Conservation (phyloP, 2,888 invertebrate species). For the Phlogophora meticulosa region DNA sequence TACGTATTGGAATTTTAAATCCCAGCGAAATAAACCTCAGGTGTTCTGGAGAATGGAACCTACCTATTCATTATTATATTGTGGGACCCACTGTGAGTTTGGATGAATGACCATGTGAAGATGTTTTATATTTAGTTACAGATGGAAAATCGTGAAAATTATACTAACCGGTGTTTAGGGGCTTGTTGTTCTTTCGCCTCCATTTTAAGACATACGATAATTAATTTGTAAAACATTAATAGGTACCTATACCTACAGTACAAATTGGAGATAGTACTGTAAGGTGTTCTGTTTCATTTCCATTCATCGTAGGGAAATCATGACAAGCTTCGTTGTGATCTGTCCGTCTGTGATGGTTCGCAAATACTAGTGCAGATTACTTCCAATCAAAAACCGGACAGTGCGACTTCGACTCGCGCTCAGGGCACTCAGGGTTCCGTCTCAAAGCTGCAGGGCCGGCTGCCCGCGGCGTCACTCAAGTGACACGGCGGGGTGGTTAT, state of each 20-base stretch:
- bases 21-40: slow-evolving; percentile 69
- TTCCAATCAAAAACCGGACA: no score
- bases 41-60: slow-evolving; percentile 68
- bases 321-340: not conserved
- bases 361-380: not conserved
- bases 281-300: not conserved
- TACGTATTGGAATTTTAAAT: slow-evolving; percentile 81
- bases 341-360: not conserved
- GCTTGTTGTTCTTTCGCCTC: not conserved
- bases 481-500: no score
- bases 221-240: no score
- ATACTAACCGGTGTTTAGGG: not conserved
- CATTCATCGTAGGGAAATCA: not conserved
- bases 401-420: no score
- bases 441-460: no score
- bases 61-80: slow-evolving; percentile 60
- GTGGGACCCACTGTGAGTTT: slow-evolving; percentile 37
- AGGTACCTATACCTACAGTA: no score
- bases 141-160: not conserved
- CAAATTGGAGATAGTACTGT: no score
- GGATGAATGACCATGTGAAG: slow-evolving; percentile 36
- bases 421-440: no score
- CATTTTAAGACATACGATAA: not conserved
- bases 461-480: no score
- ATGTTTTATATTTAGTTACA: not conserved